Conservation (phyloP, 2,113 vertebrate species). For the Bubo scandiacus region DNA sequence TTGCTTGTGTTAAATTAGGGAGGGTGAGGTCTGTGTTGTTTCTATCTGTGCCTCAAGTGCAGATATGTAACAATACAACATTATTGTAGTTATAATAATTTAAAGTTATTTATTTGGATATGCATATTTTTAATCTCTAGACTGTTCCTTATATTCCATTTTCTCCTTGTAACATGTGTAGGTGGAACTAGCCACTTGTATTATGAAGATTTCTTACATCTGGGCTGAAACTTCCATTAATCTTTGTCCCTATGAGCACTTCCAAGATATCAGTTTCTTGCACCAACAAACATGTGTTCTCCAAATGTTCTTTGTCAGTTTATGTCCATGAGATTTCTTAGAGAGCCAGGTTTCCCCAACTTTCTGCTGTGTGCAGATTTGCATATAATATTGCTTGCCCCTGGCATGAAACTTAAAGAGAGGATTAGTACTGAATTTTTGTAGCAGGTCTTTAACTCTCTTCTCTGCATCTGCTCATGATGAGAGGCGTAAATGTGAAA, state of each 20-base stretch:
- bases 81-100: neutral
- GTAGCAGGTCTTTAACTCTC: neutral
- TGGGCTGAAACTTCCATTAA: neutral
- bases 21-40: neutral
- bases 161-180: neutral
- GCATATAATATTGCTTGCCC: neutral
- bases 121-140: neutral
- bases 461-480: neutral
- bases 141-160: neutral
- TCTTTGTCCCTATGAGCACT: neutral
- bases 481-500: neutral
- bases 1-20: neutral
- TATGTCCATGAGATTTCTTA: neutral
- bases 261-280: neutral
- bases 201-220: neutral
- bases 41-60: neutral
- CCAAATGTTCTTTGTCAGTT: neutral
- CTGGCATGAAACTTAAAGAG: neutral
- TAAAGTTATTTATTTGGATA: neutral
- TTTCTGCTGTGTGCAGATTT: neutral
- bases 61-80: neutral
- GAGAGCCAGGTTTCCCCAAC: neutral
- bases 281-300: neutral
- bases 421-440: neutral
- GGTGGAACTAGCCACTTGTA: neutral